phyloP scores from a whole-genome alignment of 2,113 vertebrate species.

The Myrmecophaga tridactyla region DNA sequence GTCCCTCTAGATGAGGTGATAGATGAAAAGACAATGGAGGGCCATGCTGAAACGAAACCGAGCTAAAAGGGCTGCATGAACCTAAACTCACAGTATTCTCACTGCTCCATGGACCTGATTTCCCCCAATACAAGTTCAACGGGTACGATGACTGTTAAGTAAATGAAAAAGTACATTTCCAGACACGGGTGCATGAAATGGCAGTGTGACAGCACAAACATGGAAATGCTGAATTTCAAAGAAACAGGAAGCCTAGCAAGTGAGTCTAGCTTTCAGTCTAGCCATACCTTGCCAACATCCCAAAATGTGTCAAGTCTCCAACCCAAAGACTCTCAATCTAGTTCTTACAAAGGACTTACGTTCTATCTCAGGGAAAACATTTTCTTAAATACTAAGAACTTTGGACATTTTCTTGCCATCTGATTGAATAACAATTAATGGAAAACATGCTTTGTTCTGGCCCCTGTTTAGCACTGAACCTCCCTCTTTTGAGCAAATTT shows the following conservation, averaged over 20 bases:
- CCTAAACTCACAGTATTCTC: not conserved
- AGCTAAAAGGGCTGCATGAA: not conserved
- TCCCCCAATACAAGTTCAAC: not conserved
- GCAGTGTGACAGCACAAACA: not conserved
- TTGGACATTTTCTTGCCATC: not conserved
- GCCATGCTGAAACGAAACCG: fast-evolving
- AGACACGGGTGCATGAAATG: not conserved
- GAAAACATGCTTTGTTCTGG: no score
- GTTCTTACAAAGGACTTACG: not conserved
- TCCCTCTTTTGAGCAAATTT: not conserved
- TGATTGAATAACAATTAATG: not conserved
- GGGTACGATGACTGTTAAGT: not conserved
- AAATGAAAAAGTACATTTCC: not conserved
- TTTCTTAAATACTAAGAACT: not conserved
- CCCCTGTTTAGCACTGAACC: not conserved
- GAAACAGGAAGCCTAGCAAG: not conserved
- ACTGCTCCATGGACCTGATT: not conserved
- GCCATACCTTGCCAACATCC: not conserved
- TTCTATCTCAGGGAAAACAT: not conserved
- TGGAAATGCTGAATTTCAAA: not conserved
- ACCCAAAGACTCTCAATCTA: not conserved
- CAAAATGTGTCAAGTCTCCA: not conserved
- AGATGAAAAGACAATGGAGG: not conserved
- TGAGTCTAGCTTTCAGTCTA: not conserved
- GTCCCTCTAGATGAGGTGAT: not conserved